Base-by-base conservation (phyloP, 2,797 vertebrate genomes). In the Orientallactaga sibirica region DNA sequence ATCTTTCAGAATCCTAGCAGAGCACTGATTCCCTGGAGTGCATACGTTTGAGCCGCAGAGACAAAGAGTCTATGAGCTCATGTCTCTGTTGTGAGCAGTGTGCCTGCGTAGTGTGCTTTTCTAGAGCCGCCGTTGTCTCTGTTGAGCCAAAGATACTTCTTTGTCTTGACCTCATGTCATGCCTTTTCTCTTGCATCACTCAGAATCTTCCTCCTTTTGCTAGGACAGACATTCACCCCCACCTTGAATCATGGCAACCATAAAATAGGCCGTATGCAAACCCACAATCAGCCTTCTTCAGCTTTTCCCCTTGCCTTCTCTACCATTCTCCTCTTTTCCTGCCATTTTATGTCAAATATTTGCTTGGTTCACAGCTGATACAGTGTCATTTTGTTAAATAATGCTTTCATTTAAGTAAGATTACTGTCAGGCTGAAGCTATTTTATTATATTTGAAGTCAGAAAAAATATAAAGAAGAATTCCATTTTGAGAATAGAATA, bases 301-400 rank as follows among this genome's bases (percentile, higher is more conserved):
- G 27, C 7, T 4, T 74, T 84, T 27, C 5, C 66, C 22, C 20
- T 71, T 29, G 4, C 25, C 29, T 93, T 76, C 22, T 7, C 20
- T 64, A 71, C 7, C 22, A 67, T 9, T 75, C 18, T n/a, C 41
- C 22, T 37, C 48, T 43, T 18, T 75, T 15, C 29, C 9, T 29
- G 82, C 58, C 18, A 70, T 68, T 84, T 93, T 66, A 67, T 87
- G 41, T 70, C 78, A 92, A 71, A 83, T 90, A 93, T 93, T 87
- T 91, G 15, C 62, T 83, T 80, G 37, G 48, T 71, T 95, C 93
- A 64, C 20, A 92, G 27, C 25, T 89, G 85, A 86, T 73, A 73
- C 95, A 91, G 79, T 94, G 73, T 61, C 29, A 92, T 74, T 91
- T 94, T 88, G 22, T 79, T 93, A 93, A 94, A 80, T 80, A 68